Conservation (phyloP, 2,888 invertebrate genomes). For the Melinaea menophilus region DNA sequence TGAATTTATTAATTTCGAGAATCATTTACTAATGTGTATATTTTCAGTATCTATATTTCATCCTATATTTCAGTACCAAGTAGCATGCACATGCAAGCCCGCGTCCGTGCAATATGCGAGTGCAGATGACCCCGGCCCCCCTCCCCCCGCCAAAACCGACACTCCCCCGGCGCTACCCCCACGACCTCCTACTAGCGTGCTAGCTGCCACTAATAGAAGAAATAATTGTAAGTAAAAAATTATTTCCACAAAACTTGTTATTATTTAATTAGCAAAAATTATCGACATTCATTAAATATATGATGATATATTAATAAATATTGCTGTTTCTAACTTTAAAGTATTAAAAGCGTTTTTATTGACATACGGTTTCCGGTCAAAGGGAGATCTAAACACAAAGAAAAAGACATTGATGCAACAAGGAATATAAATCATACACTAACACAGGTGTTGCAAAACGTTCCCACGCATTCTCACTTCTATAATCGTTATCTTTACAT, state of each 20-base stretch:
- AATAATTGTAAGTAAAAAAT: slow-evolving; percentile 51
- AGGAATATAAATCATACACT: slow-evolving; percentile 4
- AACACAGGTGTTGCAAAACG: slow-evolving; percentile 27
- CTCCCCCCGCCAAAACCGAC: slow-evolving; percentile 68
- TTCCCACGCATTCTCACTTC: slow-evolving; percentile 37
- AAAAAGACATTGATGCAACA: too few species aligned
- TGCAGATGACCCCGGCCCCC: slow-evolving; percentile 67
- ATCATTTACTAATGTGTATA: too few species aligned
- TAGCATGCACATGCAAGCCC: slow-evolving; percentile 72
- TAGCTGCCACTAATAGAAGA: slow-evolving; percentile 57
- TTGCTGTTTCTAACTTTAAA: not conserved
- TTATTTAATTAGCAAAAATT: too few species aligned
- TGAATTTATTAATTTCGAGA: too few species aligned
- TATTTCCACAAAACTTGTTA: not conserved
- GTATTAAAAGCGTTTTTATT: slow-evolving; percentile 8
- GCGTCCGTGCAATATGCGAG: slow-evolving; percentile 67
- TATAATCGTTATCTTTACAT: slow-evolving; percentile 17
- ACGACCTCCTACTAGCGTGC: slow-evolving; percentile 64
- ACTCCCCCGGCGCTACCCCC: slow-evolving; percentile 75
- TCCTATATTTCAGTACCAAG: slow-evolving; percentile 65
- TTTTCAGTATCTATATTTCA: too few species aligned
- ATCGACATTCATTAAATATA: too few species aligned
- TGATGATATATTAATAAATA: too few species aligned
- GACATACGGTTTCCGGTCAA: slow-evolving; percentile 30
- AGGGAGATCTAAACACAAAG: too few species aligned